Evolutionary conservation across 2,888 invertebrate genomes (phyloP).

Genomic region (Polymixis lichenea): DNA sequence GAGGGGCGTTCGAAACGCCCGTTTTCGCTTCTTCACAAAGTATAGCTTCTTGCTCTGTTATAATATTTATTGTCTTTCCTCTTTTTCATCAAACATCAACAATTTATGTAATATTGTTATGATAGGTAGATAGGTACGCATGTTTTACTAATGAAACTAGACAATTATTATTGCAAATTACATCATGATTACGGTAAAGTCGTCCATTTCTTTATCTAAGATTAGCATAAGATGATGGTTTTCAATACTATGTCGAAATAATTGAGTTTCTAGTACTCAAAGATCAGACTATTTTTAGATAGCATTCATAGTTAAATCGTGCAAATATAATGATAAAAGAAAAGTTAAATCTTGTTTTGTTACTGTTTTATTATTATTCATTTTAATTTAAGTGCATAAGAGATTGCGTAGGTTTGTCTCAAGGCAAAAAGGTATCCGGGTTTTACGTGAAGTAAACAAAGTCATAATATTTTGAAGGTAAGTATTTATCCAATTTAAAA

Average conservation of each 20-base stretch:
- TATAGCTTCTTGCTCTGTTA: background rate
- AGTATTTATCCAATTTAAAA: slow-evolving; percentile 1
- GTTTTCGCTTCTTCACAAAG: background rate
- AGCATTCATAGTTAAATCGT: background rate
- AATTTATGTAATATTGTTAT: background rate
- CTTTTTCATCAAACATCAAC: background rate
- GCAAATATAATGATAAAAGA: slow-evolving; percentile 14
- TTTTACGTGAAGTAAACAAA: background rate
- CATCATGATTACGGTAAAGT: background rate
- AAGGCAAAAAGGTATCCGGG: slow-evolving; percentile 22
- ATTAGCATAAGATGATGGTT: background rate
- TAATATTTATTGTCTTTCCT: slow-evolving; percentile 2
- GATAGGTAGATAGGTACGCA: background rate
- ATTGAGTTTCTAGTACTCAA: slow-evolving; percentile 2
- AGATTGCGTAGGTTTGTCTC: slow-evolving; percentile 25
- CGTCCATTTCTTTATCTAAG: slow-evolving; percentile 30
- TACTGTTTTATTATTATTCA: background rate
- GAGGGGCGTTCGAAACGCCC: background rate
- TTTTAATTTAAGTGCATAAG: slow-evolving; percentile 19
- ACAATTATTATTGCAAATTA: background rate
- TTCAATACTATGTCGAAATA: background rate
- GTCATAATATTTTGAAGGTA: slow-evolving; percentile 27
- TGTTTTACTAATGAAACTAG: slow-evolving; percentile 14
- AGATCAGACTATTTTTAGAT: background rate
- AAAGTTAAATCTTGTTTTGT: background rate